Percentiles rank a stretch among this genome's conserved stretches.
Conservation (phyloP, 2,797 vertebrate genomes). For the Onychomys leucogaster region DNA sequence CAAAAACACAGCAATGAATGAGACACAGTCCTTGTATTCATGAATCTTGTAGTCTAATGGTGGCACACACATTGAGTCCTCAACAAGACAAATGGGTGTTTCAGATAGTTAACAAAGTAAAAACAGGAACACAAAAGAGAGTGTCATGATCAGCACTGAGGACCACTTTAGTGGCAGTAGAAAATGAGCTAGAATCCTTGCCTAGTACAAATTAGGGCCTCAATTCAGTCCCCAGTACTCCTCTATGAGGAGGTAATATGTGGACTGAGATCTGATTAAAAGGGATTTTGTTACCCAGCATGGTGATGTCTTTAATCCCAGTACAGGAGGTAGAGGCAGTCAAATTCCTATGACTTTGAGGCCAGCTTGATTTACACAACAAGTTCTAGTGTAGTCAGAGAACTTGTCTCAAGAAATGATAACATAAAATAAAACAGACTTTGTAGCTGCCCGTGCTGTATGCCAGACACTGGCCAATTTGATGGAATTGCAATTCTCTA, state of each 20-base stretch:
- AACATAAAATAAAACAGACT: not conserved
- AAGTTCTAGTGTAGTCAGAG: not conserved
- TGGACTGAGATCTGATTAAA: constrained; percentile 47
- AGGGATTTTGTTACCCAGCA: not conserved
- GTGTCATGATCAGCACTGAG: not conserved
- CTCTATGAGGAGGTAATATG: constrained; percentile 9
- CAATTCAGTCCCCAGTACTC: not conserved
- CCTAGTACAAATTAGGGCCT: not conserved
- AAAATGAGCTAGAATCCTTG: not conserved
- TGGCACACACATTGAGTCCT: not conserved
- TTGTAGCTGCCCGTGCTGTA: not conserved
- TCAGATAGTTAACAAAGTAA: constrained; percentile 53
- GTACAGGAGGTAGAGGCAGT: not conserved
- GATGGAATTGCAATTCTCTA: not conserved
- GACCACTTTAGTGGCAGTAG: not conserved
- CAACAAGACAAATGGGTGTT: constrained; percentile 17
- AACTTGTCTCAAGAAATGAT: not conserved
- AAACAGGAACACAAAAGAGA: constrained; percentile 21
- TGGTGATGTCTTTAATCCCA: not conserved
- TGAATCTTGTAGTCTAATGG: constrained; percentile 11
- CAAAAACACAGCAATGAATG: constrained; percentile 6
- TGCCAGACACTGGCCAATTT: constrained; percentile 32
- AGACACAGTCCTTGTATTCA: not conserved
- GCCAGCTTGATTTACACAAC: not conserved
- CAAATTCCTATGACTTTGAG: not conserved